Base-by-base conservation (phyloP, 2,888 invertebrate species). In the Conus canariensis region DNA sequence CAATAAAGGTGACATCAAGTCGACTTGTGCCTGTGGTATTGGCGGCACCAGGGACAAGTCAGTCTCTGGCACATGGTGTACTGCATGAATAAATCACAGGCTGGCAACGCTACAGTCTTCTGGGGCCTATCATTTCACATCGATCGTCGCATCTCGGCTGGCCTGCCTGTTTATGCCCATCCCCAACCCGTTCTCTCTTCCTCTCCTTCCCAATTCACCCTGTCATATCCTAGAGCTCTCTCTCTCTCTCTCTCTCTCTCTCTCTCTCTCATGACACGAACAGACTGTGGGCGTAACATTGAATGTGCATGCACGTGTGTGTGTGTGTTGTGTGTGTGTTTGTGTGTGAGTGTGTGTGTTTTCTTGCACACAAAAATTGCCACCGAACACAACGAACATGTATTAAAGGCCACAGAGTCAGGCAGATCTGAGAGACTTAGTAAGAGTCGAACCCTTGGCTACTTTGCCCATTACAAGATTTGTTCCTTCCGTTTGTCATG, bases 11-110 rank as follows among this genome's bases (percentile, higher is more conserved):
- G 82, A 83, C 56, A 83, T 30, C 77, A 80, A 16, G 19, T 22
- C 14, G 19, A 19, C 64, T 64, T 10, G 64, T 64, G 64, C 64
- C 64, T 64, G 64, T 16, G 16, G 64, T 64, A 16, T 8, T 74
- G 74, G 22, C 74, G 74, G n/a, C n/a, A n/a, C 74, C 56, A 22
- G 45, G 8, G 12, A 30, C 56, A 82, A 82, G 45, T 45, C 45
- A 45, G 45, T 45, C 45, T 45, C 45, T 45, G 45, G 45, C 45
- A 58, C 59, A 45, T 88, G 67, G 74, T 80, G 88, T 74, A 74
- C 74, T 8, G 77, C 88, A 88, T 85, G 85, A 89, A 89, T 89
- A 83, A 89, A 89, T 82, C 89, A 56, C 67, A 85, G 58, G 60
- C 64, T 82, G 67, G 56, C 30, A n/a, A 1, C 45, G n/a, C 12